Conservation (phyloP, 2,113 vertebrate species). For the Anhinga rufa region DNA sequence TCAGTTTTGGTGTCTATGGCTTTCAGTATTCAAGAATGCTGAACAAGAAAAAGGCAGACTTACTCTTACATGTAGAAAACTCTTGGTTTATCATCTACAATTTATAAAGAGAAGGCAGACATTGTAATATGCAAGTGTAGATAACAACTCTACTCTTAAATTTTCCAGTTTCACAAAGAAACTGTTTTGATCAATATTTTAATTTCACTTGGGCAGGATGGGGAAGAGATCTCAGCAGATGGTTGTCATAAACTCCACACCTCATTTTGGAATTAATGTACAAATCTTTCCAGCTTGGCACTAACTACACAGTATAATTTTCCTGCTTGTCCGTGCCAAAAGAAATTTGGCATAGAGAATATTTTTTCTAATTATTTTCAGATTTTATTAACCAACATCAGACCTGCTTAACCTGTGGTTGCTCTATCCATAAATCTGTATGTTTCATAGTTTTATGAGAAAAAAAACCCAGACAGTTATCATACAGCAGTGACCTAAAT, state of each 20-base stretch:
- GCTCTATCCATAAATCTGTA: constrained; percentile 9
- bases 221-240: constrained; percentile 63
- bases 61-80: background rate
- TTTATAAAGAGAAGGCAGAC: constrained; percentile 6
- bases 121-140: background rate
- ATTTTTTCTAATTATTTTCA: constrained; percentile 65
- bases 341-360: constrained; percentile 43
- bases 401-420: constrained; percentile 30
- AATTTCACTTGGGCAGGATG: constrained; percentile 49
- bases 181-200: constrained; percentile 60
- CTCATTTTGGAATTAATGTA: constrained; percentile 48
- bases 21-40: background rate
- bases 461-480: background rate
- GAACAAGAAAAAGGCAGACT: background rate
- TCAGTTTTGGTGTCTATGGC: background rate
- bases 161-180: constrained; percentile 37
- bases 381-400: constrained; percentile 55
- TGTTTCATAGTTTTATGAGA: background rate
- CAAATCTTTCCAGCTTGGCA: constrained; percentile 61
- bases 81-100: background rate
- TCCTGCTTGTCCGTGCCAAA: constrained; percentile 60
- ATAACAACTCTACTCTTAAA: constrained; percentile 26
- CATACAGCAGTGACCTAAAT: background rate
- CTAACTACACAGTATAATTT: constrained; percentile 27
- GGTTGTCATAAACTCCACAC: constrained; percentile 54